These are phyloP conservation scores for Ciconia maguari DNA, from an alignment of 2,113 vertebrate species.

Conservation along the genomic window DNA sequence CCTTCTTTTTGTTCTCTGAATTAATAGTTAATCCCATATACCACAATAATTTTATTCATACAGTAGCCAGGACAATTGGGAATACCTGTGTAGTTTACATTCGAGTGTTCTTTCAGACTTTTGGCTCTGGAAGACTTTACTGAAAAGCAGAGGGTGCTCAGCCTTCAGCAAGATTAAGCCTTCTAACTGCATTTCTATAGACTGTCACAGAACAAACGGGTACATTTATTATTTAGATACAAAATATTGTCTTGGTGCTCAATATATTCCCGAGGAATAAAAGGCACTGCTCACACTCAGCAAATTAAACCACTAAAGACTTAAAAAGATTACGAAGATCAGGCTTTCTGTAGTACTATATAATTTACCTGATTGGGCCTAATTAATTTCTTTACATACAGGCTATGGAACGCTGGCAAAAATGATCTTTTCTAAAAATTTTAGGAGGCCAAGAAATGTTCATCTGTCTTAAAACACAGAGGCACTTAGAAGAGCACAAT, in stretches of 20 bases:
- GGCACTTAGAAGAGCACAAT: background rate
- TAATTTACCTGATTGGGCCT: background rate
- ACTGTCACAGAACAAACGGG: background rate
- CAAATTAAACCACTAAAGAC: background rate
- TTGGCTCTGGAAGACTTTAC: background rate
- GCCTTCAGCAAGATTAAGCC: background rate
- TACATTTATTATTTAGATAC: conserved; percentile 27
- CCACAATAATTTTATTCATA: background rate
- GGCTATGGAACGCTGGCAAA: background rate
- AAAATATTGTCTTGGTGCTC: background rate
- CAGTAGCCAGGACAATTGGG: background rate
- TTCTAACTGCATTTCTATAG: background rate
- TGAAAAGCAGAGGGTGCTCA: background rate
- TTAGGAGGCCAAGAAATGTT: background rate
- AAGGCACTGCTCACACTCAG: background rate
- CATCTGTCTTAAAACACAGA: background rate
- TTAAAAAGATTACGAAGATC: background rate
- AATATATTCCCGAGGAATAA: background rate
- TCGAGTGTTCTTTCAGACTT: background rate
- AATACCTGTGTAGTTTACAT: background rate
- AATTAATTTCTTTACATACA: background rate
- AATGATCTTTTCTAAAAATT: background rate
- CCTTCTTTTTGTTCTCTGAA: background rate
- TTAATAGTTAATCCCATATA: background rate
- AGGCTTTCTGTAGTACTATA: background rate